phyloP scores from a whole-genome alignment of 2,888 invertebrate species.

The Rapana venosa region DNA sequence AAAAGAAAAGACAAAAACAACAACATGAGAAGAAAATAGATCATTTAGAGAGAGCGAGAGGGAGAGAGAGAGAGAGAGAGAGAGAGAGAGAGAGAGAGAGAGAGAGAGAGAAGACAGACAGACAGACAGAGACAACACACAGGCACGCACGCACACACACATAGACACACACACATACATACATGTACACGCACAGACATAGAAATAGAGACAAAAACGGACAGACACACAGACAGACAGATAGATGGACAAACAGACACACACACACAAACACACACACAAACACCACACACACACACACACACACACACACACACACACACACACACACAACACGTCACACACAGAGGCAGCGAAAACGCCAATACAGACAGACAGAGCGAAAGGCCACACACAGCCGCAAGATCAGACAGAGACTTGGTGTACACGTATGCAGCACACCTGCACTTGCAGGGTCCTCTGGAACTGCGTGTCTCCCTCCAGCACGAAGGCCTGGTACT shows the following conservation, averaged over 20 bases:
- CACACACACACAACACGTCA: not conserved
- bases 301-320: not conserved
- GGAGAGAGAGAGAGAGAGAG: too few relatives aligned
- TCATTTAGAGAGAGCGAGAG: too few relatives aligned
- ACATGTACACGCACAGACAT: not conserved
- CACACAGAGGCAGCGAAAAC: too few relatives aligned
- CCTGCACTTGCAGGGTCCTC: not conserved
- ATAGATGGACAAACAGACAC: not conserved
- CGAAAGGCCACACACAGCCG: too few relatives aligned
- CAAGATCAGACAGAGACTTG: too few relatives aligned
- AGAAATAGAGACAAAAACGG: too few relatives aligned
- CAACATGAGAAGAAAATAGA: too few relatives aligned
- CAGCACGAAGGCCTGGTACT: conserved; percentile 22
- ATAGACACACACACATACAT: not conserved
- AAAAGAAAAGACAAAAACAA: too few relatives aligned
- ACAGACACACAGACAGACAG: not conserved
- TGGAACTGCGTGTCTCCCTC: not conserved
- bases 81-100: too few relatives aligned
- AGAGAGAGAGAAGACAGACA: too few relatives aligned
- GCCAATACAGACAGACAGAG: too few relatives aligned
- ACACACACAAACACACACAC: not conserved
- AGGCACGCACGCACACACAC: not conserved
- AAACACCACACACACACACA: not conserved
- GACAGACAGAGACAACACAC: not conserved
- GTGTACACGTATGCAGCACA: not conserved